A percentile compares a stretch with the other conserved stretches of the same genome.
Evolutionary conservation across 1,140 invertebrate genomes (phyloP).

Genomic region (Eurosta solidaginis): DNA sequence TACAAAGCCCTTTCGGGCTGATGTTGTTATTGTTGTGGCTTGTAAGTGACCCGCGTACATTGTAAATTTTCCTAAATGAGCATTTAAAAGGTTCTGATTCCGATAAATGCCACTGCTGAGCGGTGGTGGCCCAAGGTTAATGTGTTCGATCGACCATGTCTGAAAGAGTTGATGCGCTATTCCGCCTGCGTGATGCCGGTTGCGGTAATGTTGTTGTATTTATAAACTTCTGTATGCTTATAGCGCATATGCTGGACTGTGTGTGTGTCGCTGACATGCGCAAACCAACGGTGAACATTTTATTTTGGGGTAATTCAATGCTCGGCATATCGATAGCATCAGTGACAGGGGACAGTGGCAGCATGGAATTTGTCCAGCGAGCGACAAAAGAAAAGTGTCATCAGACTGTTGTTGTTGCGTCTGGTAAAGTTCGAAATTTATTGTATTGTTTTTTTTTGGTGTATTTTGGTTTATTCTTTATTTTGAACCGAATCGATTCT

Average conservation of each 20-base stretch:
- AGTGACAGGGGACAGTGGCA: not conserved
- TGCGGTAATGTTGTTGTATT: not conserved
- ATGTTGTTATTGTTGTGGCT: not conserved
- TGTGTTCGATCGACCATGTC: too few relatives aligned
- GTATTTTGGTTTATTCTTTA: not conserved
- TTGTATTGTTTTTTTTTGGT: not conserved
- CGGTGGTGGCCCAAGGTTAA: not conserved
- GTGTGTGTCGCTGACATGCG: too few relatives aligned
- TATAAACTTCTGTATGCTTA: not conserved
- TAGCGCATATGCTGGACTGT: not conserved
- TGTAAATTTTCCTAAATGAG: constrained; percentile 33
- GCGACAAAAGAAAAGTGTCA: constrained; percentile 2
- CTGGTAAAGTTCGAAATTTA: constrained; percentile 1
- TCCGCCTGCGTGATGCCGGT: not conserved
- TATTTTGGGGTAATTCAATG: constrained; percentile 27
- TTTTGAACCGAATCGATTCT: not conserved
- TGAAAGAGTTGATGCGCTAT: not conserved
- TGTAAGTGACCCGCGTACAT: constrained; percentile 31
- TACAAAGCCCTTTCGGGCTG: not conserved
- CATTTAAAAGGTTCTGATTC: constrained; percentile 33
- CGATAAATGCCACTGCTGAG: constrained; percentile 31
- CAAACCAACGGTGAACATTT: constrained; percentile 8
- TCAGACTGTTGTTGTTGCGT: not conserved
- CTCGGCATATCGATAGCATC: constrained; percentile 12
- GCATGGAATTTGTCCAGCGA: not conserved